These are phyloP conservation scores for Bovichtus diacanthus DNA, from an alignment of 2,797 vertebrate species.

Conservation along the genomic window DNA sequence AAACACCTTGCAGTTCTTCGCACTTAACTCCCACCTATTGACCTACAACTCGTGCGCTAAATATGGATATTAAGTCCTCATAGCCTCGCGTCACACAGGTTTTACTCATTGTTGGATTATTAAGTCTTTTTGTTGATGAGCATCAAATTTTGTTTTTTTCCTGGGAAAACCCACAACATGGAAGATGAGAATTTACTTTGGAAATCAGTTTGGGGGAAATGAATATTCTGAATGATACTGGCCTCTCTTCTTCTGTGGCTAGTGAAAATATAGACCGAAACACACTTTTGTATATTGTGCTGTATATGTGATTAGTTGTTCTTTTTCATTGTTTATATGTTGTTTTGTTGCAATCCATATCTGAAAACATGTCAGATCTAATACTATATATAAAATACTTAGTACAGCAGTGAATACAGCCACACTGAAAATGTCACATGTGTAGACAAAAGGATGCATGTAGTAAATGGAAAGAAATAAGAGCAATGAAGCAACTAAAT, in stretches of 20 bases:
- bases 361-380: neutral
- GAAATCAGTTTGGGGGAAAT: neutral
- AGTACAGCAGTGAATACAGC: neutral
- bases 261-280: neutral
- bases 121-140: neutral
- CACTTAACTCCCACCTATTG: neutral
- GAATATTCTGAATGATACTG: neutral
- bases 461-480: neutral
- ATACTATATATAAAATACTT: no score
- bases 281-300: neutral
- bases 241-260: neutral
- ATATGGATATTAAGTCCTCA: neutral
- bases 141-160: neutral
- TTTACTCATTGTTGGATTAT: neutral
- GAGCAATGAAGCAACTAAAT: neutral
- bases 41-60: neutral
- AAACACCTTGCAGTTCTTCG: neutral
- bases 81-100: neutral
- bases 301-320: neutral
- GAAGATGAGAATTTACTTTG: neutral
- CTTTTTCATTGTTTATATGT: neutral
- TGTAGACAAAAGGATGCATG: neutral
- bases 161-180: neutral
- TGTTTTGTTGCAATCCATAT: neutral
- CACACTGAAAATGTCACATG: neutral